Base-by-base conservation (phyloP, 2,113 vertebrate species). In the Halcyon malimbica region DNA sequence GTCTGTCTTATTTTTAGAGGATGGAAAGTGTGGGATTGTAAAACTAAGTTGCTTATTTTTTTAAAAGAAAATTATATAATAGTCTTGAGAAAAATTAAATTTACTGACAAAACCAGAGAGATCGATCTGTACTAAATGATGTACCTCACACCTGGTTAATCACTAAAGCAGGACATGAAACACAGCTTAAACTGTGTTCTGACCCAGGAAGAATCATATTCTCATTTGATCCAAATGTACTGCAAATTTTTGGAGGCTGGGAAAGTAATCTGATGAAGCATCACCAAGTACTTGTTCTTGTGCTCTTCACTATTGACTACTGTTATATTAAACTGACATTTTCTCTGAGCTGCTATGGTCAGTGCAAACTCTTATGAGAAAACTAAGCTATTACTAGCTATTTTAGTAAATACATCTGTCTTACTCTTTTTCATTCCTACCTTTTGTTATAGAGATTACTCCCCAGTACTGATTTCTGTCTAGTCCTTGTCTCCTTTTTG, bases 401-500 rank as follows among this genome's bases (percentile, higher is more conserved):
- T 24, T 87, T 76, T 21, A 15, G 48, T 64, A 35, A 87, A 84
- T 48, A 13, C 4, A 75, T 33, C 8, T 46, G 2, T 53, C 13
- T 70, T 25, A 31, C 5, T 1, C 1, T 39, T 82, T 91, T 65
- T 46, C 19, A 35, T 24, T 16, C 0, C 0, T 7, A 8, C n/a
- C 3, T 81, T 84, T 75, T 82, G 5, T 57, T 14, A 35, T 41
- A 7, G 28, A 50, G 4, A 56, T 64, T 70, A 57, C 13, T 41
- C 13, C 15, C 3, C 33, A 81, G 6, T 16, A 35, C 12, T 20
- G 21, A 33, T 54, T 51, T 59, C 4, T 63, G 1, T 23, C 17
- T 65, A 29, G 10, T 21, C 1, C 44, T 87, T 71, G 18, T 39
- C 18, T 24, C 31, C 0, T 1, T 74, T 70, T 67, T 13, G 1